These are phyloP conservation scores for Pimephales promelas DNA, from an alignment of 2,113 vertebrate genomes.

Conservation along the genomic window DNA sequence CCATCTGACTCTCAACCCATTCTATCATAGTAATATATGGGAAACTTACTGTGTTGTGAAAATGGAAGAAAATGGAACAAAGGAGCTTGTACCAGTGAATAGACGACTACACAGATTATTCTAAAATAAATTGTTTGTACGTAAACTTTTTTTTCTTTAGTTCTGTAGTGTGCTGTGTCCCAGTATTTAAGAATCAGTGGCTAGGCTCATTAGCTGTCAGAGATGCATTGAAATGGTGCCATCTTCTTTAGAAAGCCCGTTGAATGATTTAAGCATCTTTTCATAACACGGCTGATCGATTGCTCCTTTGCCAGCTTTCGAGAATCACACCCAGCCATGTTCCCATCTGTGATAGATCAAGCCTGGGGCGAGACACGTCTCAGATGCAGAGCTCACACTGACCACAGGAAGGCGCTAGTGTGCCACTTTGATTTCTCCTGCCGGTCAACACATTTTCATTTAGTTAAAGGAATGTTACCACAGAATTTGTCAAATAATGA, in stretches of 20 bases:
- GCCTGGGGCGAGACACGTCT: constrained; percentile 21
- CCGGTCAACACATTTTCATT: background rate
- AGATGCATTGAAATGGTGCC: constrained; percentile 18
- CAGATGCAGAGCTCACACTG: constrained; percentile 18
- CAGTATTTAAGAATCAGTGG: constrained; percentile 14
- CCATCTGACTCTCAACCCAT: background rate
- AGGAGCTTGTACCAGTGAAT: background rate
- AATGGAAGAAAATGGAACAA: background rate
- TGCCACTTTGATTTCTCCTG: constrained; percentile 50
- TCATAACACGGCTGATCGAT: constrained; percentile 28
- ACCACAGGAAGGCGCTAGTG: constrained; percentile 74
- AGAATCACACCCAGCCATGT: constrained; percentile 5
- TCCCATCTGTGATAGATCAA: constrained; percentile 27
- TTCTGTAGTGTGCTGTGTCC: background rate
- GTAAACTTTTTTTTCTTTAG: background rate
- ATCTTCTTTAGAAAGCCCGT: background rate
- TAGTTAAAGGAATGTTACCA: background rate
- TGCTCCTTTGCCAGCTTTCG: constrained; percentile 29
- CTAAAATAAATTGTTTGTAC: background rate
- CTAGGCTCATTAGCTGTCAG: constrained; percentile 16
- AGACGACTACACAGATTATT: background rate
- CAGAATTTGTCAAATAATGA: background rate
- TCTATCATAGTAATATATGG: background rate
- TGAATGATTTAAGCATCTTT: constrained; percentile 39
- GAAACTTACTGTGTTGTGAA: background rate